Evolutionary conservation across 2,888 invertebrate genomes (phyloP).

Genomic region (Atrina japonica): DNA sequence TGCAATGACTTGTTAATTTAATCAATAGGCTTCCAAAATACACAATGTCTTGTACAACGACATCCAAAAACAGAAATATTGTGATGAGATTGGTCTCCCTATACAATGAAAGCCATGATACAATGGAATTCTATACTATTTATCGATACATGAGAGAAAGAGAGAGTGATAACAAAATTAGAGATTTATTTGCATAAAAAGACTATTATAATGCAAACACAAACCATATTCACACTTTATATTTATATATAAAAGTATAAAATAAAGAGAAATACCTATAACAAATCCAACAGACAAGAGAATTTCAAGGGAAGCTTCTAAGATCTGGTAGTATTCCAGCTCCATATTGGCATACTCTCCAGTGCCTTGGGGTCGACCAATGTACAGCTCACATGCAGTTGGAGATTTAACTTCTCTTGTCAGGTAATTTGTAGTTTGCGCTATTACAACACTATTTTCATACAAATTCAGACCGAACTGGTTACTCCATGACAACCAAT

Average conservation of each 20-base stretch:
- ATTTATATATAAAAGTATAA: background rate
- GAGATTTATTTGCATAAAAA: too few relatives aligned
- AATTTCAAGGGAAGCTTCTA: constrained; percentile 39
- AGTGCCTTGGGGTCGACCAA: constrained; percentile 26
- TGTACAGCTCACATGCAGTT: constrained; percentile 22
- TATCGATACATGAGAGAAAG: background rate
- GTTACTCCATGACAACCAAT: constrained; percentile 45
- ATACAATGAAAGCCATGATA: too few relatives aligned
- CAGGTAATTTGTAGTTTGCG: constrained; percentile 19
- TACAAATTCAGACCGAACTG: constrained; percentile 40
- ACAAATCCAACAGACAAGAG: constrained; percentile 30
- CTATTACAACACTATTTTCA: constrained; percentile 15
- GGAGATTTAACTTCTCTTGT: constrained; percentile 23
- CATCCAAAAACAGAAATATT: too few relatives aligned
- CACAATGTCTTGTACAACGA: too few relatives aligned
- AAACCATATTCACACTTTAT: too few relatives aligned
- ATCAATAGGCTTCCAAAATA: too few relatives aligned
- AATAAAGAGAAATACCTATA: constrained; percentile 34
- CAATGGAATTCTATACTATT: background rate
- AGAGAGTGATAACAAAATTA: too few relatives aligned
- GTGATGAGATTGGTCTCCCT: too few relatives aligned
- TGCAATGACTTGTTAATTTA: too few relatives aligned
- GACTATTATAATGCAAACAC: too few relatives aligned
- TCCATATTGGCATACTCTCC: constrained; percentile 30
- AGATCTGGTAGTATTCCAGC: constrained; percentile 33